phyloP scores from a whole-genome alignment of 2,888 invertebrate genomes.

The Poecilus cupreus region DNA sequence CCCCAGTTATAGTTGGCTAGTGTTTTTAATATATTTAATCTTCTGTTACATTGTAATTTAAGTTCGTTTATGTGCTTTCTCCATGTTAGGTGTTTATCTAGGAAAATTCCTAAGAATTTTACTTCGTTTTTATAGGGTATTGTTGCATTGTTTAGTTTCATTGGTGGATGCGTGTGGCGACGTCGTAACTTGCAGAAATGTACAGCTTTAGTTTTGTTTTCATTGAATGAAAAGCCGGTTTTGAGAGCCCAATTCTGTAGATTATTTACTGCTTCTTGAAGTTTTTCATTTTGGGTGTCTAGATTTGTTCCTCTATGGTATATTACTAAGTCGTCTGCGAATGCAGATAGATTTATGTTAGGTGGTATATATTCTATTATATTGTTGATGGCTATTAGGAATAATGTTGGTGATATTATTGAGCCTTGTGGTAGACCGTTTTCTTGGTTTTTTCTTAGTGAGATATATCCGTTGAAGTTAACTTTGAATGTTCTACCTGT shows the following conservation, averaged over 20 bases:
- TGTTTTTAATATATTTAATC: background rate
- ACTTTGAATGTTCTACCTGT: constrained; percentile 53
- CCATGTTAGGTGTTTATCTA: too few species aligned
- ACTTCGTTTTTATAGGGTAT: too few species aligned
- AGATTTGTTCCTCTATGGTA: too few species aligned
- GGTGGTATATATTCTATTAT: background rate
- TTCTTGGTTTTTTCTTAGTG: constrained; percentile 4
- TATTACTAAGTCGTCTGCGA: background rate
- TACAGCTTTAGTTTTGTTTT: too few species aligned
- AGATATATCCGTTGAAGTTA: constrained; percentile 29
- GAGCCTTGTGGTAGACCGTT: constrained; percentile 60
- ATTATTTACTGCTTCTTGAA: too few species aligned
- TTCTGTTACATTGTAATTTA: background rate
- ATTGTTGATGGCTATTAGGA: constrained; percentile 57
- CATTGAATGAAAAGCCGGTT: too few species aligned
- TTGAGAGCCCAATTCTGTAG: too few species aligned
- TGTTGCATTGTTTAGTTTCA: too few species aligned
- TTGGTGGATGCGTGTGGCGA: too few species aligned
- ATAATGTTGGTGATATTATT: constrained; percentile 53
- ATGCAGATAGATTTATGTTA: background rate
- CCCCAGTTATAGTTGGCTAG: background rate
- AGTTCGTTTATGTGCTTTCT: background rate
- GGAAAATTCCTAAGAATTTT: too few species aligned
- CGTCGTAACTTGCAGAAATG: too few species aligned
- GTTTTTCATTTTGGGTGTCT: too few species aligned